Base-by-base conservation (phyloP, 2,888 invertebrate genomes). In the Pyrrhia umbra region DNA sequence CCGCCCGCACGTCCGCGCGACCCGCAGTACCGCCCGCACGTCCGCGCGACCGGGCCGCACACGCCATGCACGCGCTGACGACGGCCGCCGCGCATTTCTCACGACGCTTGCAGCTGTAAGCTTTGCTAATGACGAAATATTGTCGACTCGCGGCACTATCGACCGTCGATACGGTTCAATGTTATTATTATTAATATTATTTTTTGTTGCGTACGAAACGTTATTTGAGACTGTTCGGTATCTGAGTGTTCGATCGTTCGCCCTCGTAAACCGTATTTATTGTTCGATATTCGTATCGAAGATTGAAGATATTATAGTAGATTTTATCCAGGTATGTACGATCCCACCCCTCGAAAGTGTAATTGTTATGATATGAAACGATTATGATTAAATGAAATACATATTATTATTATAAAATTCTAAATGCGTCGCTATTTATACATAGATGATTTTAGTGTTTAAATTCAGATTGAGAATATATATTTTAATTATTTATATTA, bases 401-500 rank as follows among this genome's bases (percentile, higher is more conserved):
- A 88, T 88, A 83, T 86, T 82, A 84, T 84, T 80, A 85, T 81
- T 59, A 70, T 70, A 75, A 79, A 82, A 85, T 86, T 89, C 85
- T 91, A 91, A 93, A 93, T 92, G 89, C 92, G 91, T 92, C 89
- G 92, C 94, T 94, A 94, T 94, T 93, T 93, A 93, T 91, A 84
- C 88, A 86, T 91, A 92, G 89, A 90, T 88, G 85, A 88, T 85
- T 88, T 89, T 90, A 93, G 90, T 88, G 83, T 91, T 92, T 90
- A 90, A 88, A 90, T 92, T 94, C 92, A 94, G 91, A 94, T 93
- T 91, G 87, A 91, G 82, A 91, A 89, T 88, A 82, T 83, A 86
- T 87, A 88, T 86, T 85, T 87, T 88, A 90, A 89, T 90, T 90
- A 91, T 88, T 87, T 90, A 90, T 88, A 87, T 85, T 83, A 86